Base-by-base conservation (phyloP, 2,113 vertebrate species). In the Elaphurus davidianus region DNA sequence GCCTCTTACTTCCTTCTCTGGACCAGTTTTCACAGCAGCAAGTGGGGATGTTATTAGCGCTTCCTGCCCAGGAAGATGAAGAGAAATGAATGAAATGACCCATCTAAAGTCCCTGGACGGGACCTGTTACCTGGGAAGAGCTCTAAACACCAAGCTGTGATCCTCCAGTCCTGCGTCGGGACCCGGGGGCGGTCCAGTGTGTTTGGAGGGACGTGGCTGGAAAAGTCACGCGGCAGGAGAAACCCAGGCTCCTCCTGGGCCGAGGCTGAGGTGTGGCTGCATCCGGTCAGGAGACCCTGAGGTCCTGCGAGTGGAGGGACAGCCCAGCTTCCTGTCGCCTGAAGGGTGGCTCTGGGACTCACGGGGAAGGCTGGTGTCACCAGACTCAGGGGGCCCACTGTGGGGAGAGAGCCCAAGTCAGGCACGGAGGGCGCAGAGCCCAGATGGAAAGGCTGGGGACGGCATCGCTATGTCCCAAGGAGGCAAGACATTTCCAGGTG, bases 391-490 rank as follows among this genome's bases (percentile, higher is more conserved):
- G 17, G 23, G 3, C 11, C 40, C 21, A 5, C 57, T 2, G 28
- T 2, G 0, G 23, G 16, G 25, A 15, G 57, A 30, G 59, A 92
- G n/a, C 21, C 33, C 16, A 21, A 25, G 76, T 27, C 57, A 15
- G 62, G 33, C 2, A 40, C 0, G 4, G 36, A 40, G 27, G 3
- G 11, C 0, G 0, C 45, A 43, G 3, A 36, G 17, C 7, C 23
- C 21, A 27, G 2, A 8, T 0, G 33, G 43, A 17, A 25, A 47
- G 45, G 71, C 0, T 17, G 4, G 3, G 16, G 25, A 15, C 0
- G 1, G n/a, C 19, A 30, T 13, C 1, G 0, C 54, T 14, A 2
- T 6, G 52, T 30, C 23, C 52, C 15, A 23, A 12, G 52, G 19
- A 17, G 1, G 9, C 25, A 55, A 9, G 71, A 16, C 2, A 0